These are phyloP conservation scores for Apogon talboti DNA, from an alignment of 2,797 vertebrate species.

Conservation along the genomic window DNA sequence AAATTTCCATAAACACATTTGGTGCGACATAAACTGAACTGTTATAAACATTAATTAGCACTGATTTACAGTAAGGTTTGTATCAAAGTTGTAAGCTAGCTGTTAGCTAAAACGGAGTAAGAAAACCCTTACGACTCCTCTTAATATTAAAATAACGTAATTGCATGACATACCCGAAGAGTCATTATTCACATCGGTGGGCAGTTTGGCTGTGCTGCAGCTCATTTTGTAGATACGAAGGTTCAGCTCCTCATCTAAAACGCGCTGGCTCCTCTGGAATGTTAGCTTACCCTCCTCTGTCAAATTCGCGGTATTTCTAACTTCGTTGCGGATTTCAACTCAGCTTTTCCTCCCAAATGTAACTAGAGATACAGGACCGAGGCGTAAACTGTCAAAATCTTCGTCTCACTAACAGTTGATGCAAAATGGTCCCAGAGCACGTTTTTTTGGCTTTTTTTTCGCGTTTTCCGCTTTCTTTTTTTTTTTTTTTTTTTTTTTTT, in stretches of 20 bases:
- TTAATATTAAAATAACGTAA: neutral
- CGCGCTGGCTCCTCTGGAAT: slow-evolving; percentile 3
- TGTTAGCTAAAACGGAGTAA: neutral
- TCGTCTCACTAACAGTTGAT: neutral
- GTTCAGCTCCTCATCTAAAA: slow-evolving; percentile 17
- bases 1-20: too few species aligned
- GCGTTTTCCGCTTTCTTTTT: neutral
- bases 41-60: too few species aligned
- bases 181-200: neutral
- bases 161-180: slow-evolving; percentile 43
- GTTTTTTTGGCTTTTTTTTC: slow-evolving; percentile 13
- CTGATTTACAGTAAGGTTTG: too few species aligned
- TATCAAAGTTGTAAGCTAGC: neutral
- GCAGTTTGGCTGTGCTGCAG: slow-evolving; percentile 19
- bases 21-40: too few species aligned
- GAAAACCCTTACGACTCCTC: neutral
- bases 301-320: neutral
- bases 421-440: neutral
- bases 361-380: too few species aligned
- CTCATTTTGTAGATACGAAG: slow-evolving; percentile 43
- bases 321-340: neutral
- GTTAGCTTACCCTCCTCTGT: slow-evolving; percentile 1
- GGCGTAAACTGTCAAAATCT: neutral
- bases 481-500: too few species aligned
- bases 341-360: too few species aligned